phyloP scores from a whole-genome alignment of 2,888 invertebrate species.

The Amblyteles armatorius region DNA sequence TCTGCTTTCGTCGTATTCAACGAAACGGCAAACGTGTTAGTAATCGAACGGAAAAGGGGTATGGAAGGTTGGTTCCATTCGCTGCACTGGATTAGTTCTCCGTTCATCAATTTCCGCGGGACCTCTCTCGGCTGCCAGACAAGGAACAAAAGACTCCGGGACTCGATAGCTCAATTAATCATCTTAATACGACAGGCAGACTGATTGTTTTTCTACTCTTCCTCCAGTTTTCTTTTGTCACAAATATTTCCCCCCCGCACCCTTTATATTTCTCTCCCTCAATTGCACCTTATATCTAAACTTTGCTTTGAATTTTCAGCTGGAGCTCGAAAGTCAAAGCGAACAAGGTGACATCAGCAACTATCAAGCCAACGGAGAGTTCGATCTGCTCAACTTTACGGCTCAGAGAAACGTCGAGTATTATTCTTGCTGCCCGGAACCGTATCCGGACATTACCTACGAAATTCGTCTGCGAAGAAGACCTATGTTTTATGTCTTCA shows the following conservation, averaged over 20 bases:
- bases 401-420: constrained; percentile 90
- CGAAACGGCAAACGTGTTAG: background rate
- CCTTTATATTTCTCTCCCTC: background rate
- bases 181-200: constrained; percentile 35
- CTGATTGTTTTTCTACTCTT: constrained; percentile 15
- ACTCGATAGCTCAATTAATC: constrained; percentile 50
- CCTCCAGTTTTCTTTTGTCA: constrained; percentile 18
- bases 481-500: constrained; percentile 95
- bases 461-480: constrained; percentile 90
- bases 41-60: constrained; percentile 20
- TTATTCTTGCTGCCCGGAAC: constrained; percentile 93
- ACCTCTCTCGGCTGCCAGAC: background rate
- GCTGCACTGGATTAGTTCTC: constrained; percentile 11
- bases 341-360: constrained; percentile 94
- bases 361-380: constrained; percentile 97
- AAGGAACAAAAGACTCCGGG: constrained; percentile 33
- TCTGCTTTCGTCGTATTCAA: background rate
- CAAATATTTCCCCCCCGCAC: background rate
- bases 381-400: constrained; percentile 92
- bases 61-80: background rate
- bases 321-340: constrained; percentile 91
- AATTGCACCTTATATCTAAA: background rate
- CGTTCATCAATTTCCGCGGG: constrained; percentile 31
- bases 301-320: constrained; percentile 83
- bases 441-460: constrained; percentile 94